Evolutionary conservation across 2,113 vertebrate species (phyloP), one percentile per base, ranked within the genome.

Genomic region (Pelecanoides urinatrix): DNA sequence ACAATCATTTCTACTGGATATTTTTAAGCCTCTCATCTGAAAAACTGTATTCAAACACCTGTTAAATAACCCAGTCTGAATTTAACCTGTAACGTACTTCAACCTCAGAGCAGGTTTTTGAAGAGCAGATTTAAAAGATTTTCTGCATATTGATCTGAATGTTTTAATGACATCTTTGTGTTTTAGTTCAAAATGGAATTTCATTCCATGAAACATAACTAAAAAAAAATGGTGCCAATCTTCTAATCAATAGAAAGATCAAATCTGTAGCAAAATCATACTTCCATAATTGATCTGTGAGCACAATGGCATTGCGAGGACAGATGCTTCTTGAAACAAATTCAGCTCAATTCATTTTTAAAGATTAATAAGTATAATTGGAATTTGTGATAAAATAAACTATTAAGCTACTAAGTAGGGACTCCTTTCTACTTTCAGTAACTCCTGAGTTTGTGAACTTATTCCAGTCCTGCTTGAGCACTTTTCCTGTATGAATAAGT

Each of bases 381-480:
- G 6, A 81, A 58, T 52, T 70, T 30, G 4, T 58, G 16, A 62
- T 56, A 50, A 77, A 85, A 29, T 34, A 32, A 79, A 10, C 6
- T 53, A 10, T 52, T 59, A 30, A 34, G 40, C 6, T 56, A 63
- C 62, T 42, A 81, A 71, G 12, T 21, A 52, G 10, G 7, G 8
- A 67, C 10, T 34, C 3, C 19, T 45, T 74, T 86, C 16, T 44
- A 27, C 14, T 55, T 78, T 55, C 65, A 91, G 25, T 67, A 74
- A 56, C 67, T 21, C 7, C 2, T 50, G 26, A 62, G 9, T 62
- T 45, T 83, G 19, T 50, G 26, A 55, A 45, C 6, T 16, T 58
- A 20, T 59, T 72, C 29, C 29, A 59, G 19, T 53, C n/a, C 7
- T 49, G 8, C 8, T 70, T 0, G 0, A 80, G 29, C 2, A 2